phyloP scores from a whole-genome alignment of 2,113 vertebrate species.

The Paedocypris sp. region DNA sequence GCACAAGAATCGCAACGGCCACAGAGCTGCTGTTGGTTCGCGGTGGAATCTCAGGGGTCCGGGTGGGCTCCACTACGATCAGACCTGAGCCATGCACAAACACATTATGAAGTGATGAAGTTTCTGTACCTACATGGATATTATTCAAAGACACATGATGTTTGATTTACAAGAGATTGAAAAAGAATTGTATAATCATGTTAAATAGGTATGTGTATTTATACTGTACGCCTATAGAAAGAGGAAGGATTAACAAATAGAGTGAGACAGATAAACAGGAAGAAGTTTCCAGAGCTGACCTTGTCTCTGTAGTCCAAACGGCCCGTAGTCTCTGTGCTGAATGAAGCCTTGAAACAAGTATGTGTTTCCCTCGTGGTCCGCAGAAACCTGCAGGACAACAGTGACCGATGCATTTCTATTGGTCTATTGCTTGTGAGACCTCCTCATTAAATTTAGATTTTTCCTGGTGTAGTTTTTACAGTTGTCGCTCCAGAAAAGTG shows the following conservation, averaged over 20 bases:
- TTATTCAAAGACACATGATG: too few relatives aligned
- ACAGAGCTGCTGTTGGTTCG: constrained; percentile 97
- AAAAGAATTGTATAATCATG: too few relatives aligned
- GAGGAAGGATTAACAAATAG: not conserved
- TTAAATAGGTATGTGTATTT: too few relatives aligned
- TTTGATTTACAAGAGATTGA: too few relatives aligned
- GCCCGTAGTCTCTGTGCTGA: constrained; percentile 93
- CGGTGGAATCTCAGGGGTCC: constrained; percentile 71
- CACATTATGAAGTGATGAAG: too few relatives aligned
- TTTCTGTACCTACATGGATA: too few relatives aligned
- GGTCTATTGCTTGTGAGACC: not conserved
- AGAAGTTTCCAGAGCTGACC: constrained; percentile 52
- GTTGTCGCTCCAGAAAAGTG: not conserved
- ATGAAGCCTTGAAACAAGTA: constrained; percentile 97
- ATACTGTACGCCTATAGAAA: too few relatives aligned
- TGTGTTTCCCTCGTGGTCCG: constrained; percentile 86
- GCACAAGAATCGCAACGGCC: constrained; percentile 98
- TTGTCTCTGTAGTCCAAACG: constrained; percentile 90
- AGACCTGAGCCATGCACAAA: constrained; percentile 61
- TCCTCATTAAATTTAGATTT: too few relatives aligned
- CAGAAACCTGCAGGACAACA: constrained; percentile 73
- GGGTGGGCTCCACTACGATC: constrained; percentile 75
- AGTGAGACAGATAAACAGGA: not conserved
- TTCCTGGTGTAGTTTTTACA: too few relatives aligned
- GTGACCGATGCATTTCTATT: not conserved